Conservation (phyloP, 2,113 vertebrate genomes). For the Gallinago jamesoni region DNA sequence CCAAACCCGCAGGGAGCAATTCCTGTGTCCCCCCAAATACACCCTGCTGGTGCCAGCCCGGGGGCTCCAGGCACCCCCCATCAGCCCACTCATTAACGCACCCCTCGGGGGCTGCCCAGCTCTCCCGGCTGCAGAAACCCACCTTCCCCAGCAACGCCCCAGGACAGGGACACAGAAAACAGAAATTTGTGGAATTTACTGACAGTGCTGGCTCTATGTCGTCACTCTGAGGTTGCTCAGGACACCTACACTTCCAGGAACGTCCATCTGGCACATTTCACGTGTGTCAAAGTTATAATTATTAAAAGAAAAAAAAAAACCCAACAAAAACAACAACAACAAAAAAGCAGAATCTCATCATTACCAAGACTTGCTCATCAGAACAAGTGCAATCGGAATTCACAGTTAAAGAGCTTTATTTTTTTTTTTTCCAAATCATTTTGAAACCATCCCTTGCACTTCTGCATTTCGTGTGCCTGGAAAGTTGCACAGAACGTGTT, state of each 20-base stretch:
- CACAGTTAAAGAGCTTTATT: neutral
- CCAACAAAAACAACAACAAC: neutral
- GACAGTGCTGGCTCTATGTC: neutral
- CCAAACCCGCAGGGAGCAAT: neutral
- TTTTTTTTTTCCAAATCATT: neutral
- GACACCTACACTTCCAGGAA: neutral
- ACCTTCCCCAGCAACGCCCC: neutral
- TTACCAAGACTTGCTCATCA: neutral
- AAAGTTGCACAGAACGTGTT: slow-evolving; percentile 28
- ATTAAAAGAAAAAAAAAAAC: neutral
- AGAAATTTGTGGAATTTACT: neutral
- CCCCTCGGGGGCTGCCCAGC: no score
- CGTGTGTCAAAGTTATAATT: neutral
- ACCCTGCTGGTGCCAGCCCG: neutral
- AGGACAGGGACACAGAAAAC: neutral
- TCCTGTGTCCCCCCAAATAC: neutral
- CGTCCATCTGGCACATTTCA: neutral
- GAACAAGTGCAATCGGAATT: neutral
- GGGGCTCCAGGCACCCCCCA: fast-evolving
- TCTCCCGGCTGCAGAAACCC: neutral
- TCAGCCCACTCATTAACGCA: neutral
- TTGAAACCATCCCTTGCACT: neutral
- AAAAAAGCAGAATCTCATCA: neutral
- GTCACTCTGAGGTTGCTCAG: neutral
- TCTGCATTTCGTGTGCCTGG: slow-evolving; percentile 12